phyloP scores from a whole-genome alignment of 2,113 vertebrate species.

The Piprites chloris region DNA sequence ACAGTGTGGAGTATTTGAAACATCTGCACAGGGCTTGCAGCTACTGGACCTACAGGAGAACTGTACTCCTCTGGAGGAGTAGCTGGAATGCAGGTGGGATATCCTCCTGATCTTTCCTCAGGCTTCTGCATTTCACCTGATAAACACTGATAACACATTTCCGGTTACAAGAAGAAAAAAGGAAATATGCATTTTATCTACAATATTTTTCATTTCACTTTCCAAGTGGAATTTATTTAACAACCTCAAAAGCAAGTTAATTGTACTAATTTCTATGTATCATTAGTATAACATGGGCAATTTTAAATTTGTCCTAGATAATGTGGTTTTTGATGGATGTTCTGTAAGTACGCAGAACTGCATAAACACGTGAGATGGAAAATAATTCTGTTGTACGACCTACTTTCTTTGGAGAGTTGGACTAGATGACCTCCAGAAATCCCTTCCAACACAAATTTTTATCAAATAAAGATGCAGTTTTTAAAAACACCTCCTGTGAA shows the following conservation, averaged over 20 bases:
- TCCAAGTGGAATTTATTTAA: background rate
- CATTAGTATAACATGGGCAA: background rate
- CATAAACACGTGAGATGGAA: background rate
- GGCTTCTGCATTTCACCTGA: constrained; percentile 2
- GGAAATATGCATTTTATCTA: background rate
- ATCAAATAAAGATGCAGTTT: background rate
- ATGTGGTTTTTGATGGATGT: background rate
- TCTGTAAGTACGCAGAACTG: background rate
- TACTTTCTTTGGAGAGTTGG: background rate
- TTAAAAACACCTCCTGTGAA: background rate
- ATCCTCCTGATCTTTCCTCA: constrained; percentile 23
- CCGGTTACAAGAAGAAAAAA: constrained; percentile 14
- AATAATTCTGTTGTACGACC: background rate
- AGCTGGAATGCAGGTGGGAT: constrained; percentile 38
- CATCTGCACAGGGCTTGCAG: constrained; percentile 50
- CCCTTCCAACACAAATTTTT: background rate
- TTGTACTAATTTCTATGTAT: background rate
- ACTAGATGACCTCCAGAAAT: background rate
- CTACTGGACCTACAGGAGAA: background rate
- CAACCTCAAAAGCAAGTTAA: background rate
- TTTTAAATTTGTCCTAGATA: background rate
- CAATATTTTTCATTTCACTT: background rate
- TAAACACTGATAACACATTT: constrained; percentile 44
- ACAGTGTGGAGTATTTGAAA: background rate
- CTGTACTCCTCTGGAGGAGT: background rate